These are phyloP conservation scores for Apamea epomidion DNA, from an alignment of 2,888 invertebrate genomes.

Conservation along the genomic window DNA sequence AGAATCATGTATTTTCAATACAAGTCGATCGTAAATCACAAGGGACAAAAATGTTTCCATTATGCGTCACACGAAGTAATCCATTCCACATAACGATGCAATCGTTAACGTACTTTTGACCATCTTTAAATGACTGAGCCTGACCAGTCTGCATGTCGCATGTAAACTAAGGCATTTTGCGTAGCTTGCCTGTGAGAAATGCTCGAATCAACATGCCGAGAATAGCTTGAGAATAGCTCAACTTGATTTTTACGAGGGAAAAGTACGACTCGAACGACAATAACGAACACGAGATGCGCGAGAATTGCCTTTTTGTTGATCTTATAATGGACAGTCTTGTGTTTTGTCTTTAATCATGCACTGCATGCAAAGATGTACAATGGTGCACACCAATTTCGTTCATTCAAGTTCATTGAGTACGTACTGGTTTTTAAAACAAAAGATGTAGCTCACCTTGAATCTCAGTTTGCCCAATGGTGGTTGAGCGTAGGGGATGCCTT, in stretches of 20 bases:
- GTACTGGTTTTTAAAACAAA: neutral
- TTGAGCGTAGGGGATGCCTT: conserved; percentile 87
- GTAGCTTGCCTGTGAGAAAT: neutral
- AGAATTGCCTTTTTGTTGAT: neutral
- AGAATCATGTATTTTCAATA: neutral
- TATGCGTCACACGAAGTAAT: neutral
- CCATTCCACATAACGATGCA: too few relatives aligned
- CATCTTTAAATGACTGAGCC: too few relatives aligned
- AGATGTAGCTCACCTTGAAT: conserved; percentile 79
- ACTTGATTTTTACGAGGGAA: neutral
- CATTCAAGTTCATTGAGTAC: neutral
- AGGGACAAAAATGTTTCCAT: neutral
- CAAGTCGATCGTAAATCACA: neutral
- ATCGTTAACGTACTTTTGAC: too few relatives aligned
- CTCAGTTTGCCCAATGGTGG: conserved; percentile 85
- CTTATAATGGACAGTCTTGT: neutral
- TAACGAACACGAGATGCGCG: neutral
- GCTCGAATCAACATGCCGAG: neutral
- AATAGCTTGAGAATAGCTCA: neutral
- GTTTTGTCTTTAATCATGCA: neutral
- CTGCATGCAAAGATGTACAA: neutral
- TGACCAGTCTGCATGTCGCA: neutral
- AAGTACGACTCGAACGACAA: neutral
- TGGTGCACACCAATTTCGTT: neutral
- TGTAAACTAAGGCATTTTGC: neutral